Evolutionary conservation across 2,797 vertebrate species (phyloP).

Genomic region (Choloepus didactylus): DNA sequence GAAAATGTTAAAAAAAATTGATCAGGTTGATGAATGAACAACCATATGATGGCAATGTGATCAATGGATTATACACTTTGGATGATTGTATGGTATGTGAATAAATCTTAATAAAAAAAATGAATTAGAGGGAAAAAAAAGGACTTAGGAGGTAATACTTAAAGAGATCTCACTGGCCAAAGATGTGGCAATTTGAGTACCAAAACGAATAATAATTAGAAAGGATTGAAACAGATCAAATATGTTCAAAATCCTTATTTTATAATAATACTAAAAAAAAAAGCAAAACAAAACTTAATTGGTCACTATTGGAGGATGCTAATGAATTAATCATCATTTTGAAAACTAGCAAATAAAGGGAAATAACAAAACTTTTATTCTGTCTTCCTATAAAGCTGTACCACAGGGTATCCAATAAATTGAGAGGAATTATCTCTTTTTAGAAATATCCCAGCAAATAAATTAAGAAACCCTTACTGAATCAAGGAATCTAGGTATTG

Average conservation of each 20-base stretch:
- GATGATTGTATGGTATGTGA: no score
- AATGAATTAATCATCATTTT: neutral
- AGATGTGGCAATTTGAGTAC: neutral
- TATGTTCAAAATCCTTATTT: neutral
- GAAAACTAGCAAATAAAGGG: slow-evolving; percentile 1
- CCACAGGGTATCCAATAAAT: neutral
- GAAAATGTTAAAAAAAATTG: no score
- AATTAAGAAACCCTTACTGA: neutral
- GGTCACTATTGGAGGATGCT: neutral
- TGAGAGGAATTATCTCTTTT: neutral
- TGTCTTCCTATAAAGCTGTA: neutral
- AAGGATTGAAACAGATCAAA: neutral
- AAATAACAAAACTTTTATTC: neutral
- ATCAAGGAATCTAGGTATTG: neutral
- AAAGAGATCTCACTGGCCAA: neutral
- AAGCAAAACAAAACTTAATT: neutral
- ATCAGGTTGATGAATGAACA: no score
- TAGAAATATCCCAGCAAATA: slow-evolving; percentile 11
- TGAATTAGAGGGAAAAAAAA: no score
- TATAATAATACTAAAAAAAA: neutral
- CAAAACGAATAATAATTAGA: neutral
- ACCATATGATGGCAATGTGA: no score
- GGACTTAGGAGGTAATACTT: neutral
- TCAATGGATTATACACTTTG: no score
- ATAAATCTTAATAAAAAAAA: no score